Evolutionary conservation across 2,888 invertebrate species (phyloP), one percentile per base, ranked within the genome.

Genomic region (Agrotis ipsilon): DNA sequence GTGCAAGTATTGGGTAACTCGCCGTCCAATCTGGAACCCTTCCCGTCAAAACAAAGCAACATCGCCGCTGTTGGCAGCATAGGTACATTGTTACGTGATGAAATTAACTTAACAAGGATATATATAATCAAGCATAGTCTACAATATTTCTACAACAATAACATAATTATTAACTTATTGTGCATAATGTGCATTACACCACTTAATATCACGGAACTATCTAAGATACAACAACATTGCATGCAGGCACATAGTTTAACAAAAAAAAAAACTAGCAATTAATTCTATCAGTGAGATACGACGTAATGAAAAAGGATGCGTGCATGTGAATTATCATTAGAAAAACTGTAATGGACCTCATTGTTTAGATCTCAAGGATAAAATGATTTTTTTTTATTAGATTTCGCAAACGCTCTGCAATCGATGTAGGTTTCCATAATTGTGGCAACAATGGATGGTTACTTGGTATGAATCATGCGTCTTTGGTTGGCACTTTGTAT

Each of bases 341-440:
- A 91, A 92, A 93, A 94, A 94, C 90, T 89, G 81, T 92, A 93
- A 94, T 94, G 83, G 80, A 83, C 76, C 85, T 92, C 88, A 95
- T 95, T 96, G 95, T 95, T 88, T 87, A 71, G 76, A 61, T 68
- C 62, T 91, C 93, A 94, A 95, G 95, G 96, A 95, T 92, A 92
- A 89, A 93, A 70, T 63, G 91, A 90, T 93, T 91, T 92, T 94
- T 94, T 94, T 93, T 92, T 94, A 91, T 89, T 83, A 60, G 72
- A 88, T 91, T 92, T 91, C 81, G 89, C 87, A 91, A 92, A 90
- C 80, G 59, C 87, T 89, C 90, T 90, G 87, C 78, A 81, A 80
- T 81, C 85, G 69, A 69, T 70, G 68, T 86, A 87, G 86, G 86
- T 92, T 94, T 94, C 93, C 94, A 90, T 90, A 87, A 92, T 92